Conservation (phyloP, 1,140 invertebrate genomes). For the Eubasilissa regina region DNA sequence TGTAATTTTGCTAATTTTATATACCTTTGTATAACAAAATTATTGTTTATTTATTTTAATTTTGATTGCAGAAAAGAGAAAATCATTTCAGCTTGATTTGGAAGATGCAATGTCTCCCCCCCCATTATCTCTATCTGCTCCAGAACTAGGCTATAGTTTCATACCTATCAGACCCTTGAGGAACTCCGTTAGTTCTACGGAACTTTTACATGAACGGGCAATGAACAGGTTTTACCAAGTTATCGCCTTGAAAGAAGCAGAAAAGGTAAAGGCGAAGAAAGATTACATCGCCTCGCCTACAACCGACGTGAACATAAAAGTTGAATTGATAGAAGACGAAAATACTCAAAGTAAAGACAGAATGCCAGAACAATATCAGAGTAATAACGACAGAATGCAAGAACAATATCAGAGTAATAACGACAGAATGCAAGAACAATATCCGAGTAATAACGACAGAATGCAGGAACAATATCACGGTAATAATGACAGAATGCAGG, state of each 20-base stretch:
- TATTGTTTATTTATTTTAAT: neutral
- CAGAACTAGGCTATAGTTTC: conserved; percentile 76
- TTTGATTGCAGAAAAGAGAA: conserved; percentile 71
- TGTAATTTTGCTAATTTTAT: too few relatives aligned
- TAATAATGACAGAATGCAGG: too few relatives aligned
- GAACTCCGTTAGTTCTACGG: conserved; percentile 85
- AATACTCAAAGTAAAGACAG: too few relatives aligned
- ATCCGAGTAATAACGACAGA: too few relatives aligned
- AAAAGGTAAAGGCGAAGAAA: conserved; percentile 67
- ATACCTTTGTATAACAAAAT: neutral
- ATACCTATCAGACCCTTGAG: conserved; percentile 72
- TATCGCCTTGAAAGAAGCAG: conserved; percentile 80
- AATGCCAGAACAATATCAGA: too few relatives aligned
- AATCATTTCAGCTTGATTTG: conserved; percentile 75
- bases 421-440: too few relatives aligned
- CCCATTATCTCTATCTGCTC: conserved; percentile 84
- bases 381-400: too few relatives aligned
- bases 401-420: too few relatives aligned
- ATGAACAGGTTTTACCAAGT: conserved; percentile 86
- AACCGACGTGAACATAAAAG: conserved; percentile 49
- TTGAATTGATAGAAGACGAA: conserved; percentile 19
- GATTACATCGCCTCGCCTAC: conserved; percentile 43
- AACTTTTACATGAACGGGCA: conserved; percentile 83
- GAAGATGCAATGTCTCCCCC: conserved; percentile 79
- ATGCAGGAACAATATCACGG: too few relatives aligned